Conservation (phyloP, 1,140 invertebrate species). For the Drosophila serrata region DNA sequence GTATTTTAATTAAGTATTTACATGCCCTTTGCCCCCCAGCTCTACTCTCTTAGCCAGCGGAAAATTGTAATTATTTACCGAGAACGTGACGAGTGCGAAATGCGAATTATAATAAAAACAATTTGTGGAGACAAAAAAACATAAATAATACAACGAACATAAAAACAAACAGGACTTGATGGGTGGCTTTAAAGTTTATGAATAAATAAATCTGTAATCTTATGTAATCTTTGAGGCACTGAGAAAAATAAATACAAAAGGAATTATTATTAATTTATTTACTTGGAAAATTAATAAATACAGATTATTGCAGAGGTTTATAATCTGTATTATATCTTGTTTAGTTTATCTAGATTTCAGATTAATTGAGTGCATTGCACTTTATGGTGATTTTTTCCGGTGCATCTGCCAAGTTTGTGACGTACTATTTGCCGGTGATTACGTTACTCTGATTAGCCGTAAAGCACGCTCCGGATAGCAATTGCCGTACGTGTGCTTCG, state of each 20-base stretch:
- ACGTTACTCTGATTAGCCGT: constrained; percentile 18
- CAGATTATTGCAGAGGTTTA: neutral
- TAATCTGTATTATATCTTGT: too few species aligned
- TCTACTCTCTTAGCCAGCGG: neutral
- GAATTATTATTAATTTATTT: too few species aligned
- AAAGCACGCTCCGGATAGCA: constrained; percentile 33
- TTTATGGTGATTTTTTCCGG: neutral
- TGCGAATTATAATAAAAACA: constrained; percentile 42
- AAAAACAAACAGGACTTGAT: neutral
- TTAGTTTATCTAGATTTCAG: neutral
- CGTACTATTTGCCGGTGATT: constrained; percentile 9
- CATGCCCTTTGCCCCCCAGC: constrained; percentile 6
- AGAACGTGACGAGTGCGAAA: constrained; percentile 60
- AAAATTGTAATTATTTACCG: constrained; percentile 62
- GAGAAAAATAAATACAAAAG: neutral
- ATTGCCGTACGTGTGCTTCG: constrained; percentile 32
- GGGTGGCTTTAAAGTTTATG: constrained; percentile 1
- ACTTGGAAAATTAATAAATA: neutral
- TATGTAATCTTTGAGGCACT: neutral
- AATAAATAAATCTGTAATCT: neutral
- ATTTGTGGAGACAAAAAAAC: constrained; percentile 18
- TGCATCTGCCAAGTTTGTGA: constrained; percentile 14
- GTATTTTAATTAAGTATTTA: constrained; percentile 55
- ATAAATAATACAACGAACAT: neutral
- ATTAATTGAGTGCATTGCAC: neutral